These are phyloP conservation scores for Phortica okadai DNA, from an alignment of 2,888 invertebrate species.

Conservation along the genomic window DNA sequence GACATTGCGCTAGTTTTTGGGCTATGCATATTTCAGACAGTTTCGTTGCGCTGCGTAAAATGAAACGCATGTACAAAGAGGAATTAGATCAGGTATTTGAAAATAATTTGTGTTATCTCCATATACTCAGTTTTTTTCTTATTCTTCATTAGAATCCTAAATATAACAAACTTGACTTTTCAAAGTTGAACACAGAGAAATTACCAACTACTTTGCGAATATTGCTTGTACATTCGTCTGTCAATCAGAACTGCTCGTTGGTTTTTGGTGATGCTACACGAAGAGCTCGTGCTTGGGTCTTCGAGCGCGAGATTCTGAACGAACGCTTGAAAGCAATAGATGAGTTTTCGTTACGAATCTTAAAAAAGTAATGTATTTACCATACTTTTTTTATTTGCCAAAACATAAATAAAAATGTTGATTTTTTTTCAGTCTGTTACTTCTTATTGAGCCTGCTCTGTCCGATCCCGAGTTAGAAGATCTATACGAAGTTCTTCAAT, in stretches of 20 bases:
- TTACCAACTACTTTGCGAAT: slow-evolving; percentile 62
- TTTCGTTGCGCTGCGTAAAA: slow-evolving; percentile 67
- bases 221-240: slow-evolving; percentile 62
- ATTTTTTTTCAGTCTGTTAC: slow-evolving; percentile 58
- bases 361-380: not conserved
- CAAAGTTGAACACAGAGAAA: slow-evolving; percentile 57
- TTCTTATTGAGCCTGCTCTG: slow-evolving; percentile 64
- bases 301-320: slow-evolving; percentile 63
- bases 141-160: slow-evolving; percentile 59
- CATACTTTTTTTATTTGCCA: not conserved
- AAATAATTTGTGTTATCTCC: not conserved
- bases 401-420: not conserved
- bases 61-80: slow-evolving; percentile 70
- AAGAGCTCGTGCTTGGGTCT: slow-evolving; percentile 68
- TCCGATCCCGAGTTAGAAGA: slow-evolving; percentile 47
- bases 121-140: not conserved
- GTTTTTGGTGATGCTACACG: slow-evolving; percentile 71
- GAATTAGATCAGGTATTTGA: slow-evolving; percentile 66
- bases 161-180: slow-evolving; percentile 57
- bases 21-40: slow-evolving; percentile 67
- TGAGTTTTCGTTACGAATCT: slow-evolving; percentile 61
- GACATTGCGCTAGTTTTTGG: slow-evolving; percentile 74
- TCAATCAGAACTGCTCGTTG: slow-evolving; percentile 64
- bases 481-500: slow-evolving; percentile 56
- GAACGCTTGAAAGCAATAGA: slow-evolving; percentile 59